These are phyloP conservation scores for Sternotherus odoratus DNA, from an alignment of 2,797 vertebrate genomes.

Conservation along the genomic window DNA sequence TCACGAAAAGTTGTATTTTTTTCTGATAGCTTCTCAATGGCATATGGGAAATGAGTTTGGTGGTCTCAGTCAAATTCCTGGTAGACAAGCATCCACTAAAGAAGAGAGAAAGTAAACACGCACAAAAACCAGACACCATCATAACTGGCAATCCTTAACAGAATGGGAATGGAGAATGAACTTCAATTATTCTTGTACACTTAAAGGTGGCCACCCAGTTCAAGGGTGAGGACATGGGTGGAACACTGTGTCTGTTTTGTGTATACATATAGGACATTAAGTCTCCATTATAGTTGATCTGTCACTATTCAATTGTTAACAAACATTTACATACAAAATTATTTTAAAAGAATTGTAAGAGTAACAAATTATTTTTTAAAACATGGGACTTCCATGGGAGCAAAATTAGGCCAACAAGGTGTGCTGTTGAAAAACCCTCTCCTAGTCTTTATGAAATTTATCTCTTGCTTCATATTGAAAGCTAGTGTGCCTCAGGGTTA, in stretches of 20 bases:
- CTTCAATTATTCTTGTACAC: not conserved
- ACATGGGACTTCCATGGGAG: not conserved
- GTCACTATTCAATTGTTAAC: not conserved
- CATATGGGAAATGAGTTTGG: not conserved
- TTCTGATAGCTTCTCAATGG: not conserved
- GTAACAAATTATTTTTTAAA: not conserved
- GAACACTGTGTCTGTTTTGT: not conserved
- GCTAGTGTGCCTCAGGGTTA: not conserved
- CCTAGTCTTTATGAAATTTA: not conserved
- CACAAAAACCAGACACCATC: not conserved
- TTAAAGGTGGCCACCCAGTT: not conserved
- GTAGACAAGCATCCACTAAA: not conserved
- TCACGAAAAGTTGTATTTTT: not conserved
- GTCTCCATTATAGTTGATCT: not conserved
- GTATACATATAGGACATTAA: not conserved
- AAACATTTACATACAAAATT: not conserved
- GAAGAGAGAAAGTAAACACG: not conserved
- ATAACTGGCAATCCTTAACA: not conserved
- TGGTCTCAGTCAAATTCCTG: not conserved
- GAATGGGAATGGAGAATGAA: too few relatives aligned
- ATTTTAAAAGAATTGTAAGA: not conserved
- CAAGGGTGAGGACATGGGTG: not conserved
- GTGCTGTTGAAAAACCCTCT: not conserved
- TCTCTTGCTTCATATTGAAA: not conserved
- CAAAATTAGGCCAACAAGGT: not conserved